These are phyloP conservation scores for Xenops minutus DNA, from an alignment of 2,797 vertebrate genomes.

Conservation along the genomic window DNA sequence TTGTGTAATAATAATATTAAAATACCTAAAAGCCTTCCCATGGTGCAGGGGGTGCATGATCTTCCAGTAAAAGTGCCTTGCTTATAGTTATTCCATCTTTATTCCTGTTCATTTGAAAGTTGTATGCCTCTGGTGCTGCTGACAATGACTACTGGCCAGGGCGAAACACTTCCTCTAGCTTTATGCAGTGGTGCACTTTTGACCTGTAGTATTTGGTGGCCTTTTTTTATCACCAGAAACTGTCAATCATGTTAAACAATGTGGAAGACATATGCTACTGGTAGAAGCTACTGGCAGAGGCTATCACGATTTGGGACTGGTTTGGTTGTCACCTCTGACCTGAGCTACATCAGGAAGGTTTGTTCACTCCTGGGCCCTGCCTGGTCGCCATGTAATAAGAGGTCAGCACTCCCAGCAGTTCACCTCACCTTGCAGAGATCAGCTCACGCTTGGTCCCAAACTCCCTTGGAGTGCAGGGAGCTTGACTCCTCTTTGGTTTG, in stretches of 20 bases:
- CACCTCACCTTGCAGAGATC: background rate
- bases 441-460: background rate
- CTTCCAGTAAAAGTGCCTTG: background rate
- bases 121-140: background rate
- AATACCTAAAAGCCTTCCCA: background rate
- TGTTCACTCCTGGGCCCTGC: background rate
- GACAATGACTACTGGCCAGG: background rate
- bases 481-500: background rate
- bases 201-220: background rate
- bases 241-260: background rate
- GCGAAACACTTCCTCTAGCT: background rate
- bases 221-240: background rate
- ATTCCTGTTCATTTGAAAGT: background rate
- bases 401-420: background rate
- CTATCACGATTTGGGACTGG: background rate
- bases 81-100: background rate
- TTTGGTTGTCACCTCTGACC: background rate
- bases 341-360: background rate
- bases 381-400: background rate
- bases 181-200: background rate
- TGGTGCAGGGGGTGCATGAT: background rate
- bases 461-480: background rate
- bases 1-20: background rate
- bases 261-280: background rate
- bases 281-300: background rate